phyloP scores from a whole-genome alignment of 2,888 invertebrate species.

The Hirtodrosophila alboralis region DNA sequence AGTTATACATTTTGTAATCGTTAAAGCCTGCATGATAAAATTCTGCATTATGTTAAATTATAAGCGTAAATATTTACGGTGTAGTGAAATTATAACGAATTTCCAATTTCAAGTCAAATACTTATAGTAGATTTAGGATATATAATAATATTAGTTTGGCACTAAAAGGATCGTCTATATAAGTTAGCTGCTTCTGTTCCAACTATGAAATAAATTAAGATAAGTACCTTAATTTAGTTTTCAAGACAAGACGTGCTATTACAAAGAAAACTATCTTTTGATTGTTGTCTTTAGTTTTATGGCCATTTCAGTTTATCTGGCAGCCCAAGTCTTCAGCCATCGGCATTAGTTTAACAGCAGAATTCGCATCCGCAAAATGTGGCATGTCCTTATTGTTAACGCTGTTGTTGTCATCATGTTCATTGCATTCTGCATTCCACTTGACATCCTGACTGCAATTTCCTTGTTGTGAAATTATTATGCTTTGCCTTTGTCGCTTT shows the following conservation, averaged over 20 bases:
- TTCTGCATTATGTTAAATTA: background rate
- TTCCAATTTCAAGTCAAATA: background rate
- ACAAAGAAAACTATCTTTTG: slow-evolving; percentile 20
- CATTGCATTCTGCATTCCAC: slow-evolving; percentile 67
- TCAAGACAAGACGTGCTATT: slow-evolving; percentile 34
- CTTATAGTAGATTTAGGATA: background rate
- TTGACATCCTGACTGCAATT: slow-evolving; percentile 74
- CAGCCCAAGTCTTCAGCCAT: slow-evolving; percentile 36
- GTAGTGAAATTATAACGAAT: background rate
- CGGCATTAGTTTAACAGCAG: slow-evolving; percentile 22
- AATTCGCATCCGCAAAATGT: slow-evolving; percentile 20
- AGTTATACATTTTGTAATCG: background rate
- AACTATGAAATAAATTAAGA: too few species aligned
- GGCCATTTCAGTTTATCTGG: slow-evolving; percentile 17
- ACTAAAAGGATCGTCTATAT: background rate
- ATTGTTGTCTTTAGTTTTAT: slow-evolving; percentile 26
- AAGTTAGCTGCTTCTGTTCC: slow-evolving; percentile 1
- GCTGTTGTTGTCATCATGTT: slow-evolving; percentile 54
- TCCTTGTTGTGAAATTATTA: slow-evolving; percentile 75
- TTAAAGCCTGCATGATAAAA: background rate
- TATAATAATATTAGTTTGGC: slow-evolving; percentile 3
- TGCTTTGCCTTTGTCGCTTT: slow-evolving; percentile 31
- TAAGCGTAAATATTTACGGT: slow-evolving; percentile 12
- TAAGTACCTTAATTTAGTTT: slow-evolving; percentile 63
- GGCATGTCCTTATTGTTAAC: slow-evolving; percentile 28